A percentile compares a stretch with the other conserved stretches of the same genome.
phyloP scores from a whole-genome alignment of 2,797 vertebrate species.

The Geranospiza caerulescens region DNA sequence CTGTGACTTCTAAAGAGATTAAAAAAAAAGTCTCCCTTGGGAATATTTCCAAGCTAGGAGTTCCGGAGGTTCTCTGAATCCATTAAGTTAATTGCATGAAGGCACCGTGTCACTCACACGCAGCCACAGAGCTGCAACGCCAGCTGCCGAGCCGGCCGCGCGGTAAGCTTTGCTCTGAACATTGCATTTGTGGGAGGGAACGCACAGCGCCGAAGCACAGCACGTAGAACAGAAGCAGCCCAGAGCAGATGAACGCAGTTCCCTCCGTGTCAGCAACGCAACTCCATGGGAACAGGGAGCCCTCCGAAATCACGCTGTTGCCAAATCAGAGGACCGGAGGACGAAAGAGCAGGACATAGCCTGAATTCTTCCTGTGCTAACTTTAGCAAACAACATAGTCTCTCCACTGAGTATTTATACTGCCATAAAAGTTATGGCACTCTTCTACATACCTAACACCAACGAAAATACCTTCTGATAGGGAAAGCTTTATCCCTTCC shows the following conservation, averaged over 20 bases:
- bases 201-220: background rate
- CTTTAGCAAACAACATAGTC: background rate
- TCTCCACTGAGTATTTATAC: background rate
- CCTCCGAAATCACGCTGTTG: background rate
- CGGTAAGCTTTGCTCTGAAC: background rate
- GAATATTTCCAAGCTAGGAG: background rate
- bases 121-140: background rate
- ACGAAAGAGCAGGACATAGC: background rate
- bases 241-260: accelerated
- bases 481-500: background rate
- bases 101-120: background rate
- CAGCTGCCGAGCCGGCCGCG: background rate
- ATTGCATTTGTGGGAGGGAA: background rate
- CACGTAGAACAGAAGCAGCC: background rate
- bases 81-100: conserved; percentile 14
- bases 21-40: background rate
- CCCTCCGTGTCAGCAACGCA: background rate
- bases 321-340: background rate
- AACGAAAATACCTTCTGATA: background rate
- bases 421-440: background rate
- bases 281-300: background rate
- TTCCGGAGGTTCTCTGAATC: background rate
- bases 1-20: background rate
- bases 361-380: background rate
- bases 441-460: background rate